Evolutionary conservation across 2,888 invertebrate genomes (phyloP).

Genomic region (Alitta virens): DNA sequence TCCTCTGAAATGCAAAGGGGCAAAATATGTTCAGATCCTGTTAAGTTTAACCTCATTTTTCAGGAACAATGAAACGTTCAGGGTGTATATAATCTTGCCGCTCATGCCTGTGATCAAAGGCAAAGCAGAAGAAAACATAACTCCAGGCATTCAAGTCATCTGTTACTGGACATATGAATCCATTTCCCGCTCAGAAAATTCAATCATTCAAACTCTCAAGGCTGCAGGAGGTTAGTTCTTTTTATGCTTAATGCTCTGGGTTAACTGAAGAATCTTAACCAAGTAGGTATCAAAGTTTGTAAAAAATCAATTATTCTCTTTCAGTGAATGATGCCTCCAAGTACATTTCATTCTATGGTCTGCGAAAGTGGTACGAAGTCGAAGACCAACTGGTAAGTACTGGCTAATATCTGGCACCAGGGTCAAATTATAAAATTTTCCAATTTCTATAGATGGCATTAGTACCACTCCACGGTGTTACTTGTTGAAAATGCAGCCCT

Average conservation of each 20-base stretch:
- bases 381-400: constrained; percentile 59
- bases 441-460: too few species aligned
- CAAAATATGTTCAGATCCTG: too few species aligned
- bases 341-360: constrained; percentile 88
- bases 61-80: constrained; percentile 73
- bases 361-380: constrained; percentile 77
- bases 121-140: constrained; percentile 85
- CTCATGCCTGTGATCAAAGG: constrained; percentile 93
- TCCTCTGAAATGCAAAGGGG: too few species aligned
- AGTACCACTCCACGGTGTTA: too few species aligned
- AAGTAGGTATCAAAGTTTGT: too few species aligned
- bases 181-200: constrained; percentile 83
- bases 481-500: too few species aligned
- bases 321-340: constrained; percentile 72
- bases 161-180: constrained; percentile 97
- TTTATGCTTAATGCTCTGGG: too few species aligned
- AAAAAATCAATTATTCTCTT: too few species aligned
- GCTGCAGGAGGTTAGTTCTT: too few species aligned
- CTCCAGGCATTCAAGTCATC: constrained; percentile 86
- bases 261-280: too few species aligned
- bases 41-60: constrained; percentile 23
- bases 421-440: too few species aligned
- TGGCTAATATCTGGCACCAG: too few species aligned
- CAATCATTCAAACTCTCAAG: constrained; percentile 68
- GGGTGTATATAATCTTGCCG: constrained; percentile 91